Conservation (phyloP, 2,113 vertebrate genomes). For the Galbula dea region DNA sequence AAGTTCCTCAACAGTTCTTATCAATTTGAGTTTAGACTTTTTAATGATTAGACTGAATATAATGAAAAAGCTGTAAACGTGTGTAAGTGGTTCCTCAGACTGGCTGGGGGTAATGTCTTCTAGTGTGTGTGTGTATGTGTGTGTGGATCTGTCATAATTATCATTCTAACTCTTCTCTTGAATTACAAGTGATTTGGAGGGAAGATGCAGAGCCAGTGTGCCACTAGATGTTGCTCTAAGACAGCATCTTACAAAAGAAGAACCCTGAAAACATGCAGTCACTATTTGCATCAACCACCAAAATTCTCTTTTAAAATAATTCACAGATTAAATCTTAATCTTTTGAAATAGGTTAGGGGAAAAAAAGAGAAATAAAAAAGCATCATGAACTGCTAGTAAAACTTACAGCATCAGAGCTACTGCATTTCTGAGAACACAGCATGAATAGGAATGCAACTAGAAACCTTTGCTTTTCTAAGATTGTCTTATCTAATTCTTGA, state of each 20-base stretch:
- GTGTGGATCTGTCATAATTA: background rate
- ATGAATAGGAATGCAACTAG: background rate
- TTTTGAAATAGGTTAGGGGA: slow-evolving; percentile 56
- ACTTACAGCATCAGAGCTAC: background rate
- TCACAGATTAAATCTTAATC: slow-evolving; percentile 59
- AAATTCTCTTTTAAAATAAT: slow-evolving; percentile 43
- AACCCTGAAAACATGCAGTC: background rate
- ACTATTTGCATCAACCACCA: slow-evolving; percentile 45
- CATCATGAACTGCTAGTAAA: slow-evolving; percentile 52
- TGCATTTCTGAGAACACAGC: background rate
- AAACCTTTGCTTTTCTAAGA: background rate
- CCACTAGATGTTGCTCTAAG: slow-evolving; percentile 82
- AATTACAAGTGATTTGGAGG: background rate
- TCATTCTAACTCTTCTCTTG: background rate
- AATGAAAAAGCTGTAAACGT: background rate
- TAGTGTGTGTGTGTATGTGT: background rate
- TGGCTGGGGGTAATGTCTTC: background rate
- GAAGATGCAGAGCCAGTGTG: background rate
- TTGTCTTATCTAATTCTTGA: slow-evolving; percentile 5
- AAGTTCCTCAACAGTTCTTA: background rate
- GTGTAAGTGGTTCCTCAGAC: background rate
- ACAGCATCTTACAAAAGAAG: slow-evolving; percentile 47
- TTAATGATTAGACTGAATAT: background rate
- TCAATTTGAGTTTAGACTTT: background rate
- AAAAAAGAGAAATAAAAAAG: background rate